phyloP scores from a whole-genome alignment of 2,113 vertebrate species.

The Acanthisitta chloris region DNA sequence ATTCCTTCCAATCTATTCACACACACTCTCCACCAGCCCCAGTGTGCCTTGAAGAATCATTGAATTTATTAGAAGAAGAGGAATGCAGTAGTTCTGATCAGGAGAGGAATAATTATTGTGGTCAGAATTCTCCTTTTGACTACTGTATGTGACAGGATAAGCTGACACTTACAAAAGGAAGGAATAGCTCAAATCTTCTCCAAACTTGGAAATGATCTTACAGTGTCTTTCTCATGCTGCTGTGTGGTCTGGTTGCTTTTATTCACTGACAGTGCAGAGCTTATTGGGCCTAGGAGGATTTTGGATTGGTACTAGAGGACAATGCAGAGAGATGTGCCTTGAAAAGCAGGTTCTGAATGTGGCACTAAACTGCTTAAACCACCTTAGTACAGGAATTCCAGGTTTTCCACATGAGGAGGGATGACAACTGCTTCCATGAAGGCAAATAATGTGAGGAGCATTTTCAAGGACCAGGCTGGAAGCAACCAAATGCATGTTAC shows the following conservation, averaged over 20 bases:
- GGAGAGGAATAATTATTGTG: background rate
- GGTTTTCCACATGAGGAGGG: background rate
- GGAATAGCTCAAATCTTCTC: background rate
- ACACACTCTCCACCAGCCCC: background rate
- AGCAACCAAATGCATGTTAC: background rate
- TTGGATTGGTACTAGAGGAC: rapidly evolving
- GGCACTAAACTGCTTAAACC: background rate
- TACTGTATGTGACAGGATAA: background rate
- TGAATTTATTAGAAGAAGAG: background rate
- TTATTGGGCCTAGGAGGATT: background rate
- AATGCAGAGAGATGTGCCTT: background rate
- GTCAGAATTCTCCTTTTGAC: background rate
- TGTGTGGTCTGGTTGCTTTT: background rate
- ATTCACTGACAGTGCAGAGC: background rate
- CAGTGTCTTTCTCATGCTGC: background rate
- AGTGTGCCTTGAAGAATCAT: background rate
- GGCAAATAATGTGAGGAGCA: background rate
- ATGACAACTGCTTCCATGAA: background rate
- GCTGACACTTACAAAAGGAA: background rate
- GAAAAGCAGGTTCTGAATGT: background rate
- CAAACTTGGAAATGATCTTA: background rate
- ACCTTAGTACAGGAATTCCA: background rate
- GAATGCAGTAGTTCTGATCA: background rate
- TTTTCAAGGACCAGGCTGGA: background rate
- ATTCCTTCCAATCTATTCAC: background rate